phyloP scores from a whole-genome alignment of 2,113 vertebrate species.

The Pedionomus torquatus region DNA sequence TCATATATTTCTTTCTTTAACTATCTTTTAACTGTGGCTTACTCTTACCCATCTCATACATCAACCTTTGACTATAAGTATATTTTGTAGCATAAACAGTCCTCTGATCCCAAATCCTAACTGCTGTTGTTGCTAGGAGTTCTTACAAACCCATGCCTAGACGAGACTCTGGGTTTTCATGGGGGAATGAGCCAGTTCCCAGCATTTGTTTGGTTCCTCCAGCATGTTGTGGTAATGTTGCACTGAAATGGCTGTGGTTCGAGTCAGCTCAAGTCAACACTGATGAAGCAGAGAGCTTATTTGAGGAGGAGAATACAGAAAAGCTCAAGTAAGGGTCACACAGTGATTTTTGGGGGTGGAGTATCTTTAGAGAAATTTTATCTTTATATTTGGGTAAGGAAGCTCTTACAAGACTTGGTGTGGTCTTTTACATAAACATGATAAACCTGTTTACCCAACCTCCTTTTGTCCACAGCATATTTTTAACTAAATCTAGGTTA shows the following conservation, averaged over 20 bases:
- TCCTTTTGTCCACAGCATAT: background rate
- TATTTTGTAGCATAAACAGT: background rate
- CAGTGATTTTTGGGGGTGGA: background rate
- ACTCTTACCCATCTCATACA: background rate
- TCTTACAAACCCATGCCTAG: background rate
- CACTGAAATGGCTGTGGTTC: background rate
- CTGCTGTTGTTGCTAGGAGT: background rate
- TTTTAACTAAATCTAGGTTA: conserved; percentile 56
- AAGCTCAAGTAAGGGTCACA: background rate
- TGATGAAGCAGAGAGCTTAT: background rate
- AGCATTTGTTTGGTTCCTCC: background rate
- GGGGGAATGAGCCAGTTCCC: background rate
- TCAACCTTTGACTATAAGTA: background rate
- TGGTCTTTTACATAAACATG: background rate
- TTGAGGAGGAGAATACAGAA: background rate
- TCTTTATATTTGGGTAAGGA: background rate
- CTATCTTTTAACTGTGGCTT: background rate
- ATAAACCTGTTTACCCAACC: background rate
- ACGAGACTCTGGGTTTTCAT: background rate
- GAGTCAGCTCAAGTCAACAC: background rate
- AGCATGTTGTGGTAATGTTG: background rate
- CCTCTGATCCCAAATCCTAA: background rate
- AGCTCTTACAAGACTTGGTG: background rate
- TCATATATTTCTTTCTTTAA: background rate
- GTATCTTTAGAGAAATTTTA: background rate